Percentiles rank a stretch among this genome's conserved stretches.
Conservation (phyloP, 2,797 vertebrate species). For the Sebastes minor region DNA sequence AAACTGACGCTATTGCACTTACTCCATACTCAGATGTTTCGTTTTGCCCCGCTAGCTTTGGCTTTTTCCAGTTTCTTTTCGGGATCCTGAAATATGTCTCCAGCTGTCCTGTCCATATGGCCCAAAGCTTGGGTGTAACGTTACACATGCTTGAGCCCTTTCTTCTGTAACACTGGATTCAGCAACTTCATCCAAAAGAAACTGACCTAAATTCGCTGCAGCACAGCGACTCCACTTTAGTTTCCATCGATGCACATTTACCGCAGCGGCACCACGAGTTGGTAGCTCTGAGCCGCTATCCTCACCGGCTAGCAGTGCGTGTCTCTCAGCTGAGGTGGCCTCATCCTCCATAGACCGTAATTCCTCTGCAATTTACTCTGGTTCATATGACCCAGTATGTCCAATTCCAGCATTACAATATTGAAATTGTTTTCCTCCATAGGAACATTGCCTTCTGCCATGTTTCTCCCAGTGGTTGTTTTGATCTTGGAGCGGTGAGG, state of each 20-base stretch:
- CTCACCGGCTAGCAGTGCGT: background rate
- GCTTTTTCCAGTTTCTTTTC: no score
- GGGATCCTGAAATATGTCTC: background rate
- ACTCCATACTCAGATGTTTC: background rate
- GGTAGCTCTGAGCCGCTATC: background rate
- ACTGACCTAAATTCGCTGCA: background rate
- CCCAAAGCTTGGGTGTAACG: background rate
- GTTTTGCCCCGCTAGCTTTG: background rate
- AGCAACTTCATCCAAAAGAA: background rate
- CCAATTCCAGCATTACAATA: background rate
- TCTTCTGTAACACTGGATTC: background rate
- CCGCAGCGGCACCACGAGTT: no score
- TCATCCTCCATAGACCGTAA: background rate
- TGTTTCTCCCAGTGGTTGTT: background rate
- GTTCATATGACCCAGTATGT: background rate
- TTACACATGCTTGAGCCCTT: background rate
- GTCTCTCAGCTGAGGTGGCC: background rate
- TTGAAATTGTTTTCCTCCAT: background rate
- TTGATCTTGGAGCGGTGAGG: background rate
- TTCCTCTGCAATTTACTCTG: background rate
- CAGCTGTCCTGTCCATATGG: background rate
- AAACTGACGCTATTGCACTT: no score
- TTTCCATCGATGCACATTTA: background rate
- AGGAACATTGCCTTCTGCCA: background rate
- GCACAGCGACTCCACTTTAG: background rate